Evolutionary conservation across 2,113 vertebrate species (phyloP).

Genomic region (Toxostoma redivivum): DNA sequence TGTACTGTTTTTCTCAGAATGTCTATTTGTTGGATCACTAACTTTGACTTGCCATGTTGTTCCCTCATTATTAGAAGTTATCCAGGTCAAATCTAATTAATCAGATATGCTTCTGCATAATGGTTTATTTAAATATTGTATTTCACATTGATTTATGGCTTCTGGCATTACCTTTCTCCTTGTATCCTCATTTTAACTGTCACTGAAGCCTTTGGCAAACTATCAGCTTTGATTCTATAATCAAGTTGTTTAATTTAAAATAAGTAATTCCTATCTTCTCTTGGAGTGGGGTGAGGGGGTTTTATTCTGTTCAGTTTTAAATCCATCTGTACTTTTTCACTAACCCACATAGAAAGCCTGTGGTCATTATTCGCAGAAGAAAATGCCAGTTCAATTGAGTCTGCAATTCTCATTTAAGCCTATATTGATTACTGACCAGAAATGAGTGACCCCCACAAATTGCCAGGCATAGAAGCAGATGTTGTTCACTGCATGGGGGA

Average conservation of each 20-base stretch:
- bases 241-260: constrained; percentile 7
- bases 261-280: not conserved
- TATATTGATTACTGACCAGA: constrained; percentile 44
- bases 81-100: not conserved
- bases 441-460: constrained; percentile 32
- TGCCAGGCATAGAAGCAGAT: constrained; percentile 35
- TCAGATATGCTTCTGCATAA: not conserved
- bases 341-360: not conserved
- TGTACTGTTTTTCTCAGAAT: not conserved
- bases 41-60: not conserved
- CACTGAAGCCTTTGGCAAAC: not conserved
- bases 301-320: constrained; percentile 1
- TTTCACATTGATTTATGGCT: not conserved
- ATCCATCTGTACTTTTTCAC: not conserved
- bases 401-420: constrained; percentile 32
- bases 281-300: not conserved
- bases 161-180: not conserved
- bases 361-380: not conserved
- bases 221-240: not conserved
- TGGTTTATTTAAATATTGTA: not conserved
- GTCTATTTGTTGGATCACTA: not conserved
- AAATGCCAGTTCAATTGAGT: not conserved
- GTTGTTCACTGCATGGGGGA: constrained; percentile 16
- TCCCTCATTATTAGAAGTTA: not conserved
- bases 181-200: not conserved